These are phyloP conservation scores for Poecilia picta DNA, from an alignment of 2,797 vertebrate genomes.

Conservation along the genomic window DNA sequence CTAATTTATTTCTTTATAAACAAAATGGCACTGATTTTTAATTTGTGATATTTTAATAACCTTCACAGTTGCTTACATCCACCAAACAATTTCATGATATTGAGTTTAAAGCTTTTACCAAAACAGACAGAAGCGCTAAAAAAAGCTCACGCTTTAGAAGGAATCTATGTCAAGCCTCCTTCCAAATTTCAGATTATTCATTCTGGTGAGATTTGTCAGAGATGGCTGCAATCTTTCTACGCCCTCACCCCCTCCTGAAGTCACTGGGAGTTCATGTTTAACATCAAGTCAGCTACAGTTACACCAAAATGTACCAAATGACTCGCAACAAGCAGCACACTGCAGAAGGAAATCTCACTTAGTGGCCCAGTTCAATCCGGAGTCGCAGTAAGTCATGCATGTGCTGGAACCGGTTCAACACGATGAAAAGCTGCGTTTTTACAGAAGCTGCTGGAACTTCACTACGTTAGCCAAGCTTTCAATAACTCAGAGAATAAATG, in stretches of 20 bases:
- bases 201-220: neutral
- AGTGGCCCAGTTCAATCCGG: neutral
- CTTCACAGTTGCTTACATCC: neutral
- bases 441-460: neutral
- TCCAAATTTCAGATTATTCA: neutral
- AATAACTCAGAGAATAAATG: neutral
- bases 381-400: neutral
- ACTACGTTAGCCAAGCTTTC: neutral
- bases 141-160: neutral
- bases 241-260: neutral
- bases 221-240: neutral
- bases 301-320: neutral
- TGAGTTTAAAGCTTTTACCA: neutral
- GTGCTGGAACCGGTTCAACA: neutral
- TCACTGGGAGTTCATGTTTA: constrained; percentile 11
- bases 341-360: neutral
- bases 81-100: neutral
- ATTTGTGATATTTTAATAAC: neutral
- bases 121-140: neutral
- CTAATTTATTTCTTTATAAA: neutral
- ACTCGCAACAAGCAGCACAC: neutral
- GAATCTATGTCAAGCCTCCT: neutral
- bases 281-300: constrained; percentile 4
- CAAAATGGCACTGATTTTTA: neutral
- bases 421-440: neutral